Percentiles rank a stretch among this genome's conserved stretches.
These are phyloP conservation scores for Pseudachorutes palmiensis DNA, from an alignment of 1,140 invertebrate genomes.

Conservation along the genomic window DNA sequence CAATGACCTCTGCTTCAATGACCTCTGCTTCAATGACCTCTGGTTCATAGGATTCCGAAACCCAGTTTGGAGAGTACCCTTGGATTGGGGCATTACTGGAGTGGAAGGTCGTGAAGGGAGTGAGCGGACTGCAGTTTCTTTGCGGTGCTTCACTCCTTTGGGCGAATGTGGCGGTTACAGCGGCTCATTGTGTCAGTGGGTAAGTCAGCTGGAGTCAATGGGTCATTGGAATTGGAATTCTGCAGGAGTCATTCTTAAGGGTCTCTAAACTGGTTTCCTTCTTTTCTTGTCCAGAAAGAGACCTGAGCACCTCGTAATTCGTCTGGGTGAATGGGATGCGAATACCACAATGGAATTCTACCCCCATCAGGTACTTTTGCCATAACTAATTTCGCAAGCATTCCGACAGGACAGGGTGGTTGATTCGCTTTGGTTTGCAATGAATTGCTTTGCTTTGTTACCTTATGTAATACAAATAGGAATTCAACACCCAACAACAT, in stretches of 20 bases:
- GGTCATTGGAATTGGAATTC: conserved; percentile 34
- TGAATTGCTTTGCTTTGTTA: too few relatives aligned
- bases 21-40: neutral
- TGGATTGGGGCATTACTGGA: conserved; percentile 72
- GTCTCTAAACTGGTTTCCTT: neutral
- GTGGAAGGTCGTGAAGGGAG: conserved; percentile 45
- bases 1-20: neutral
- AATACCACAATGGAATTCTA: conserved; percentile 61
- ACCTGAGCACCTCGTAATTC: conserved; percentile 46
- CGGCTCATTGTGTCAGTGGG: conserved; percentile 63
- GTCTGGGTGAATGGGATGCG: conserved; percentile 60
- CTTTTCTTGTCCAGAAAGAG: conserved; percentile 38
- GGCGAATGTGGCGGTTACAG: conserved; percentile 58
- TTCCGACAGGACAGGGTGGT: too few relatives aligned
- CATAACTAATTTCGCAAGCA: neutral
- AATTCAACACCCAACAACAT: too few relatives aligned
- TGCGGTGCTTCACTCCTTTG: conserved; percentile 69
- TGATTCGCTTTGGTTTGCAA: too few relatives aligned
- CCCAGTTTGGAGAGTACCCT: conserved; percentile 51
- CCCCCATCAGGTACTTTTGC: conserved; percentile 53
- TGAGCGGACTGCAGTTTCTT: conserved; percentile 49
- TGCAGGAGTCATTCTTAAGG: neutral
- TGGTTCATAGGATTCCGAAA: conserved; percentile 32
- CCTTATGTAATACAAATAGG: too few relatives aligned
- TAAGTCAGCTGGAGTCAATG: too few relatives aligned